A percentile compares a stretch with the other conserved stretches of the same genome.
These are phyloP conservation scores for Ctenochaetus hawaiiensis DNA, from an alignment of 2,797 vertebrate species.

Conservation along the genomic window DNA sequence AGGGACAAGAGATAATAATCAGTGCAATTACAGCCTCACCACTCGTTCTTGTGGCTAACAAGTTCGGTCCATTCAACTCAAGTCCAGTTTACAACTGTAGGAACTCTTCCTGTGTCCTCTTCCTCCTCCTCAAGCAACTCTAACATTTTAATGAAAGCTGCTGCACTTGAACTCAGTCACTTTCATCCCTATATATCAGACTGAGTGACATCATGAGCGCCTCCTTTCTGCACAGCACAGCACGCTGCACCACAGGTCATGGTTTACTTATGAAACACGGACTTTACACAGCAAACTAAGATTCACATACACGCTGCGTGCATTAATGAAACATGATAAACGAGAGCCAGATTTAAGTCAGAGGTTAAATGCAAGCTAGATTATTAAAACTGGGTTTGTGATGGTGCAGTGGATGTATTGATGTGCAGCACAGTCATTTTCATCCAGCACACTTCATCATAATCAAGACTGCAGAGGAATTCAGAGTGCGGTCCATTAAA, in stretches of 20 bases:
- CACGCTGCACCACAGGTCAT: slow-evolving; percentile 9
- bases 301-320: slow-evolving; percentile 1
- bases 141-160: background rate
- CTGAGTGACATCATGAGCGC: slow-evolving; percentile 26
- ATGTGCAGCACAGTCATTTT: slow-evolving; percentile 3
- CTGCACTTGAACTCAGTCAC: background rate
- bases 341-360: background rate
- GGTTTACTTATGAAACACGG: slow-evolving; percentile 35
- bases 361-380: background rate
- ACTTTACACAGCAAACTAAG: background rate
- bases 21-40: slow-evolving; percentile 63
- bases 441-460: slow-evolving; percentile 6
- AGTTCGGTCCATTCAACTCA: slow-evolving; percentile 28
- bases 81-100: slow-evolving; percentile 1
- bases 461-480: slow-evolving; percentile 15
- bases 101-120: background rate
- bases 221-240: slow-evolving; percentile 32
- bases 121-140: slow-evolving; percentile 18
- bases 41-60: slow-evolving; percentile 40
- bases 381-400: slow-evolving; percentile 1
- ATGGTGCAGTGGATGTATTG: background rate
- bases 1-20: slow-evolving; percentile 62
- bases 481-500: background rate
- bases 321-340: slow-evolving; percentile 8
- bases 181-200: slow-evolving; percentile 29